phyloP scores from a whole-genome alignment of 2,888 invertebrate genomes.

The Nebria salina region DNA sequence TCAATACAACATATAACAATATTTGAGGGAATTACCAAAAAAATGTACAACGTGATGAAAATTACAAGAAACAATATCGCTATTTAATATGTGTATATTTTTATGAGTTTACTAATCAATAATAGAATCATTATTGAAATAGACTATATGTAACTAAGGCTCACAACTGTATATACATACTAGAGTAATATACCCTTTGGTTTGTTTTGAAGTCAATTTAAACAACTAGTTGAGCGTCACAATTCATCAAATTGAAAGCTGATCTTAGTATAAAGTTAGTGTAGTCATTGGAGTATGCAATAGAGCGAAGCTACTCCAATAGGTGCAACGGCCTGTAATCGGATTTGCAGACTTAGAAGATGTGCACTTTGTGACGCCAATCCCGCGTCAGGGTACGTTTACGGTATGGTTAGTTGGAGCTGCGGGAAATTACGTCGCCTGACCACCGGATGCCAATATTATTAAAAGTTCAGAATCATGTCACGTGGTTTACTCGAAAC shows the following conservation, averaged over 20 bases:
- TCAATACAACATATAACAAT: background rate
- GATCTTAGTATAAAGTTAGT: background rate
- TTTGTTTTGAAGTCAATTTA: background rate
- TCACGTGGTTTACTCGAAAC: conserved; percentile 9
- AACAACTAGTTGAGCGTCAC: background rate
- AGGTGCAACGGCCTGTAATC: conserved; percentile 38
- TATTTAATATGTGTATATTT: background rate
- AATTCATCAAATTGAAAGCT: background rate
- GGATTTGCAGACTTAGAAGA: conserved; percentile 35
- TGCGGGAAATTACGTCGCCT: conserved; percentile 35
- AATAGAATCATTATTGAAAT: background rate
- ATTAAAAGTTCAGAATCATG: conserved; percentile 40
- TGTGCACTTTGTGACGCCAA: conserved; percentile 28
- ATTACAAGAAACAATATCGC: background rate
- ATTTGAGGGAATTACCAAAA: too few relatives aligned
- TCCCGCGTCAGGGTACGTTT: conserved; percentile 23
- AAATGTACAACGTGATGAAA: background rate
- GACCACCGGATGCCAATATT: conserved; percentile 27
- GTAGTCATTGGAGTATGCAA: conserved; percentile 15
- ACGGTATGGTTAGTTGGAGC: conserved; percentile 30
- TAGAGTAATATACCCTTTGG: background rate
- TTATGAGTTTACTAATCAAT: background rate
- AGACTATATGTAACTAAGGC: too few relatives aligned
- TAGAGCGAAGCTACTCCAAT: conserved; percentile 28
- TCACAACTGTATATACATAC: too few relatives aligned